Percentiles rank a stretch among this genome's conserved stretches.
These are phyloP conservation scores for Geotrupes spiniger DNA, from an alignment of 2,888 invertebrate genomes.

Conservation along the genomic window DNA sequence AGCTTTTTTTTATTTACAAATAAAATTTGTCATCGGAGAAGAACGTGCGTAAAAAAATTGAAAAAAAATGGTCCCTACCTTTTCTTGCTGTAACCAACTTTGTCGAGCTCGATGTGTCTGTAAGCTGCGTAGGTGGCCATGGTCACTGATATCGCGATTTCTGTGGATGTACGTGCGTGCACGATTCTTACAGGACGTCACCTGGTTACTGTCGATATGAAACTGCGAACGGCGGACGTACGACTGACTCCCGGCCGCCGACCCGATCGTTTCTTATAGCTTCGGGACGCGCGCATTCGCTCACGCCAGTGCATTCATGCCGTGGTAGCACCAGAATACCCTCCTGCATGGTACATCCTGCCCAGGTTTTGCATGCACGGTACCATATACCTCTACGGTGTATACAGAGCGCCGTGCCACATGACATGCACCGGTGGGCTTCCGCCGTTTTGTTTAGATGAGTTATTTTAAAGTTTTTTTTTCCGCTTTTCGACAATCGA, in stretches of 20 bases:
- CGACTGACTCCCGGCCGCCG: conserved; percentile 41
- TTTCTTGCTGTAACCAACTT: conserved; percentile 90
- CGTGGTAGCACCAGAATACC: no score
- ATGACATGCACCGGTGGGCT: no score
- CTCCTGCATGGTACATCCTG: no score
- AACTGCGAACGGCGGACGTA: conserved; percentile 34
- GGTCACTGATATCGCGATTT: conserved; percentile 33
- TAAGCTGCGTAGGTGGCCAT: conserved; percentile 93
- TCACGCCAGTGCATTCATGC: background rate
- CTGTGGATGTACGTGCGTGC: background rate
- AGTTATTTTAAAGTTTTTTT: no score
- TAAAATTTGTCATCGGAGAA: no score
- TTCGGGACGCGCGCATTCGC: conserved; percentile 13
- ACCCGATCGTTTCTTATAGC: conserved; percentile 40
- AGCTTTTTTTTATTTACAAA: no score
- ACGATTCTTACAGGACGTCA: conserved; percentile 15
- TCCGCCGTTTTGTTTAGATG: no score
- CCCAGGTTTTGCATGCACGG: no score
- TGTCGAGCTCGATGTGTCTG: conserved; percentile 91
- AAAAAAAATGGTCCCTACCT: conserved; percentile 60
- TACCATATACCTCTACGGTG: no score
- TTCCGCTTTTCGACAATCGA: no score
- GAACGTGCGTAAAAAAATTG: background rate
- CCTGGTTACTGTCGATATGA: background rate
- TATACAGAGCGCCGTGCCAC: no score